phyloP scores from a whole-genome alignment of 2,113 vertebrate genomes.

The Toxostoma redivivum region DNA sequence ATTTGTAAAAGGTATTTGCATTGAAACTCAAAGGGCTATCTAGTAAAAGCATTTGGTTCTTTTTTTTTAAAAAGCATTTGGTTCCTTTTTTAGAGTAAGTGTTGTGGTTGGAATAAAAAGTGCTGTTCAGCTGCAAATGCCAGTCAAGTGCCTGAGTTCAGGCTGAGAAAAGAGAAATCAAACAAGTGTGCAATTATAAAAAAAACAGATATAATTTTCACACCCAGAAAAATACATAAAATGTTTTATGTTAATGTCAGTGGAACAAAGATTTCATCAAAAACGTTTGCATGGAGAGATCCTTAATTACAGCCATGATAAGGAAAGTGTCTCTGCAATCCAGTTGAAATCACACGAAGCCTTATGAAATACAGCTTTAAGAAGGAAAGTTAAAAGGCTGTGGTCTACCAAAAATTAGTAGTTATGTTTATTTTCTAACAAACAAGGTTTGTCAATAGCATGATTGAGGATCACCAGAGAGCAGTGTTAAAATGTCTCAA shows the following conservation, averaged over 20 bases:
- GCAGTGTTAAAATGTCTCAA: background rate
- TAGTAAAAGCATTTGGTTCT: background rate
- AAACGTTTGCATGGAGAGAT: background rate
- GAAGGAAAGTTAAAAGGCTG: background rate
- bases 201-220: background rate
- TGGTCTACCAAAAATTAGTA: background rate
- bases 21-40: background rate
- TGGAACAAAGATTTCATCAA: background rate
- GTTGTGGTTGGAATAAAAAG: background rate
- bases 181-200: background rate
- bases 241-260: background rate
- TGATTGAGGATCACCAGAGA: background rate
- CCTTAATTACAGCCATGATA: background rate
- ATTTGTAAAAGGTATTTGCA: background rate
- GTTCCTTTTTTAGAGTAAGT: background rate
- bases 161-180: background rate
- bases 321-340: background rate
- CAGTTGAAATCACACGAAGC: background rate
- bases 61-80: background rate
- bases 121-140: background rate
- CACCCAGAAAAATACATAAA: background rate
- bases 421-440: background rate
- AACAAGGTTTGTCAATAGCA: background rate
- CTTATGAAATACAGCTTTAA: background rate
- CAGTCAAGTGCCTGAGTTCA: rapidly evolving